Conservation (phyloP, 2,113 vertebrate species). For the Elachura formosa region DNA sequence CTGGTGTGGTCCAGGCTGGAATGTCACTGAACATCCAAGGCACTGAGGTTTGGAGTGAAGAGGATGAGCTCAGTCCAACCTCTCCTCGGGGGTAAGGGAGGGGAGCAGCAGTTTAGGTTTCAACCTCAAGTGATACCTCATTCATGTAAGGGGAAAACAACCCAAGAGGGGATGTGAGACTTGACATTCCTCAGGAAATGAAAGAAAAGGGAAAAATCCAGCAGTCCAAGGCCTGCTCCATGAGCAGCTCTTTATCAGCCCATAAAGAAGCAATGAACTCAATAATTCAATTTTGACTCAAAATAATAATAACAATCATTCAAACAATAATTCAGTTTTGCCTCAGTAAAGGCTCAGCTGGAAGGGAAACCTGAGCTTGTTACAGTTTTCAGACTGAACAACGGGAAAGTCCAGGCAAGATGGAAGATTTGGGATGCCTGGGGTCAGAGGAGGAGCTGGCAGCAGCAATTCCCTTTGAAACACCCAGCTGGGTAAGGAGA, state of each 20-base stretch:
- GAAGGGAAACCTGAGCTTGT: not conserved
- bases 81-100: slow-evolving; percentile 13
- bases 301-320: no score
- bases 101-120: slow-evolving; percentile 6
- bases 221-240: not conserved
- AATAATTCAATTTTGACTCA: not conserved
- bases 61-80: slow-evolving; percentile 20
- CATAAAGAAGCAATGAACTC: not conserved
- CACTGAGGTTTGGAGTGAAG: not conserved
- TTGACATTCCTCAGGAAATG: not conserved
- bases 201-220: not conserved
- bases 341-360: not conserved
- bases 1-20: slow-evolving; percentile 49
- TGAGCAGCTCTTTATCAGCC: not conserved
- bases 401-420: not conserved
- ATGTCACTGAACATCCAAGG: slow-evolving; percentile 13
- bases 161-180: not conserved
- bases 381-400: not conserved
- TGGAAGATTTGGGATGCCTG: not conserved
- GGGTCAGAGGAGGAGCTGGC: not conserved
- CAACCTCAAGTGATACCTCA: slow-evolving; percentile 30
- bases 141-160: not conserved
- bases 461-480: not conserved
- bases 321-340: not conserved
- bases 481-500: not conserved